These are phyloP conservation scores for Melanotaenia pygmaea DNA, from an alignment of 2,797 vertebrate species.

Conservation along the genomic window DNA sequence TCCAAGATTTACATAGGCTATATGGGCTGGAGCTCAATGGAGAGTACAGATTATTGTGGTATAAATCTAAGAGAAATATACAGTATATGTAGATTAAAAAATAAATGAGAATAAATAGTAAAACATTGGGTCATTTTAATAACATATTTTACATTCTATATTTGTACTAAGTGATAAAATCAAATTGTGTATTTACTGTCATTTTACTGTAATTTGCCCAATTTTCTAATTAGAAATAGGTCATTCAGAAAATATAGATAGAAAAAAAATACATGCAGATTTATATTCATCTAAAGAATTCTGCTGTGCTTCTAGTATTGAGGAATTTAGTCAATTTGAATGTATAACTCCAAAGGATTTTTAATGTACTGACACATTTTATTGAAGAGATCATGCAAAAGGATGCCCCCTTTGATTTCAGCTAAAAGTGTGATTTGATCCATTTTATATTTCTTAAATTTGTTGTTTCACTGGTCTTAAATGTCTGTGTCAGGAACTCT, in stretches of 20 bases:
- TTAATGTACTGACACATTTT: conserved; percentile 54
- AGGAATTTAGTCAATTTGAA: conserved; percentile 39
- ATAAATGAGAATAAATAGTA: conserved; percentile 16
- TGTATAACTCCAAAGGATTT: conserved; percentile 56
- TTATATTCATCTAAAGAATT: conserved; percentile 17
- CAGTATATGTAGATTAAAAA: conserved; percentile 35
- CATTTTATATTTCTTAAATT: conserved; percentile 62
- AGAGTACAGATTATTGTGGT: conserved; percentile 64
- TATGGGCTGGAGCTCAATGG: conserved; percentile 58
- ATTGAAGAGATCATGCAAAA: conserved; percentile 59
- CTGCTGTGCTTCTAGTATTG: conserved; percentile 13
- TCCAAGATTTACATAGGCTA: conserved; percentile 72
- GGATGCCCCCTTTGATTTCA: conserved; percentile 55
- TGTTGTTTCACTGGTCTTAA: conserved; percentile 39
- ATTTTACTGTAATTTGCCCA: background rate
- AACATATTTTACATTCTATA: conserved; percentile 1
- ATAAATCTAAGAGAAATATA: conserved; percentile 50
- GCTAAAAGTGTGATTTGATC: conserved; percentile 60
- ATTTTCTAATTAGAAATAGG: background rate
- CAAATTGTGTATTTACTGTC: background rate
- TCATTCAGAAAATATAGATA: background rate
- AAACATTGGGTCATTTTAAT: conserved; percentile 30
- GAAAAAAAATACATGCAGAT: background rate
- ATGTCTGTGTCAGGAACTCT: conserved; percentile 42
- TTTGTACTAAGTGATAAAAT: background rate